Evolutionary conservation across 2,888 invertebrate species (phyloP), one percentile per base, ranked within the genome.

Genomic region (Itoplectis maculator): DNA sequence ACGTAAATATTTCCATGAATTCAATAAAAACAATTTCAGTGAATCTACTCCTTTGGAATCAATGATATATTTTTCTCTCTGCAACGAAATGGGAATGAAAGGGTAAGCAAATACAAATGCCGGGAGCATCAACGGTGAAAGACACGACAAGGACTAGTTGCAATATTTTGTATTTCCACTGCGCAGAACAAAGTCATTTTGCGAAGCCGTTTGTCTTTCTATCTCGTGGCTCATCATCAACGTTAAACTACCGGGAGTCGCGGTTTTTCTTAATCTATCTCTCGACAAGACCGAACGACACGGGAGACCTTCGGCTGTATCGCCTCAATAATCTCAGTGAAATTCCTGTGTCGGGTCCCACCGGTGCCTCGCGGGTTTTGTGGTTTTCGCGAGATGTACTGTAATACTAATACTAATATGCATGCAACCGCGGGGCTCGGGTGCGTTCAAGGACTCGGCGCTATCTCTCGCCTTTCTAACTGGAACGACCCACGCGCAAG

Each of bases 191-290:
- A 76, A 51, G 18, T 66, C 18, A 59, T 40, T 70, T 70, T 76
- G 61, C 40, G 23, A 68, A 65, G 47, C 37, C 56, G 61, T 37
- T 63, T 13, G 11, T 61, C 49, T 59, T 1, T 66, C 59, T 69
- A 29, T 23, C 54, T 59, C 37, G 49, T 37, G 23, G 45, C 47
- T 65, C 75, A 75, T 72, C 70, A 79, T 78, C 72, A 79, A 75
- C 37, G 68, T 56, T 79, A 18, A 54, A 51, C 63, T 79, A 23
- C 68, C 69, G 56, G 42, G 86, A 83, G 82, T 87, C 88, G 90
- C 86, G 89, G 89, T 90, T 91, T 88, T 89, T 89, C 88, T 89
- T 85, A 84, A 89, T 89, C 87, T 82, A 89, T 88, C 88, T 87
- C 83, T 59, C 73, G 81, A 84, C 85, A 29, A 69, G 40, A 79